Evolutionary conservation across 2,888 invertebrate genomes (phyloP), one percentile per base, ranked within the genome.

Genomic region (Resseliella maxima): DNA sequence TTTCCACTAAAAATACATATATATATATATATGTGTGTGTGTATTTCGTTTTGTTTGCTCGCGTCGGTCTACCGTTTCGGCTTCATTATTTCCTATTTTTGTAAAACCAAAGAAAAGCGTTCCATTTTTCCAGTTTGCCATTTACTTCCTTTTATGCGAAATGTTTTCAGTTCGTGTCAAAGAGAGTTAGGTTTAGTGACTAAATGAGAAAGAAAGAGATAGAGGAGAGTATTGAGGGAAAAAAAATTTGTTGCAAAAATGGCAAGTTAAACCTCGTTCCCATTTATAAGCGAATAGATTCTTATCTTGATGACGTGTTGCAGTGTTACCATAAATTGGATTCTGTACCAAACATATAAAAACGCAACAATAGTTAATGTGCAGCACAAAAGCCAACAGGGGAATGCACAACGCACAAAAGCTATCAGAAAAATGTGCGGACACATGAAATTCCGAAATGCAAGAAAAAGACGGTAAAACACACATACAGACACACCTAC

Each of bases 281-380:
- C 38, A 38, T 83, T 83, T 83, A 83, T 83, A 83, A 83, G n/a
- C 83, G 83, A 38, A 83, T 83, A 83, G 83, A 83, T 83, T 38
- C 83, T 36, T 83, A 83, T 83, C 83, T 38, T 83, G 36, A 38
- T 83, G 83, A 38, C 83, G 24, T 83, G 83, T 83, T 38, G 38
- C 83, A 38, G 21, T 83, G 36, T 72, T 12, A 72, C 72, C 31
- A 72, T 31, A 72, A 72, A 72, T 72, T 72, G 72, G 72, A 21
- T 72, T 72, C 72, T 72, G 31, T 18, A 72, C 31, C 72, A 35
- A 72, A n/a, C n/a, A n/a, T 35, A 31, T 10, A 72, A 72, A 72
- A 72, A 72, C n/a, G 31, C 72, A 72, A 72, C 31, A 72, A 72
- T 72, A 72, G 72, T 83, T 83, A 83, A 38, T 36, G 83, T n/a